Evolutionary conservation across 2,797 vertebrate genomes (phyloP), one percentile per base, ranked within the genome.

Genomic region (Phoebastria nigripes): DNA sequence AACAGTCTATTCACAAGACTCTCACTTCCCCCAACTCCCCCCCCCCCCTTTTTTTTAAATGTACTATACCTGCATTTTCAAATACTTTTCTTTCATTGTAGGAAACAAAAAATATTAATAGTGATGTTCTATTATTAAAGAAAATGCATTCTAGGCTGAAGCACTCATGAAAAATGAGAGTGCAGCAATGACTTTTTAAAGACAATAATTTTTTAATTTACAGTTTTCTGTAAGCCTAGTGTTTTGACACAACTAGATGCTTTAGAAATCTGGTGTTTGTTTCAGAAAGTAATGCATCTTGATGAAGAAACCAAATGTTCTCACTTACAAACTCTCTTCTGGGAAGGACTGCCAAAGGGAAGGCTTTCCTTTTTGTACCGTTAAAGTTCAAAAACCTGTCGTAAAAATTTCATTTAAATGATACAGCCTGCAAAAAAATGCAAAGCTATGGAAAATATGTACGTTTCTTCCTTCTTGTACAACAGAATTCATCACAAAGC

Each of bases 241-340:
- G 89, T 92, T 96, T 94, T 93, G 89, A 96, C 89, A 87, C 79
- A 93, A 80, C 74, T 92, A 81, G 69, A 70, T 73, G 86, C 87
- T 92, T 96, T 78, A 77, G 67, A 92, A 93, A 94, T 73, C 73
- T 95, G 85, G 31, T 95, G 71, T 94, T 87, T 95, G 69, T 94
- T 96, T 91, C 88, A 88, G 78, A 86, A 65, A 59, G 55, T 28
- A 95, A 94, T 42, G 47, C 72, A 93, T 95, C 85, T 73, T 79
- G 76, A 90, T 84, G 82, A 93, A 93, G 72, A 94, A 95, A 93
- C 84, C 90, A 78, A 95, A 89, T 70, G 90, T 93, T 95, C 88
- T 92, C 83, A 88, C 70, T 94, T 85, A 87, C 71, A 94, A 91
- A 47, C 52, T 41, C 81, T 90, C 81, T 82, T 89, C 87, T 67